phyloP scores from a whole-genome alignment of 1,140 invertebrate species.

The Drosophila triauraria region DNA sequence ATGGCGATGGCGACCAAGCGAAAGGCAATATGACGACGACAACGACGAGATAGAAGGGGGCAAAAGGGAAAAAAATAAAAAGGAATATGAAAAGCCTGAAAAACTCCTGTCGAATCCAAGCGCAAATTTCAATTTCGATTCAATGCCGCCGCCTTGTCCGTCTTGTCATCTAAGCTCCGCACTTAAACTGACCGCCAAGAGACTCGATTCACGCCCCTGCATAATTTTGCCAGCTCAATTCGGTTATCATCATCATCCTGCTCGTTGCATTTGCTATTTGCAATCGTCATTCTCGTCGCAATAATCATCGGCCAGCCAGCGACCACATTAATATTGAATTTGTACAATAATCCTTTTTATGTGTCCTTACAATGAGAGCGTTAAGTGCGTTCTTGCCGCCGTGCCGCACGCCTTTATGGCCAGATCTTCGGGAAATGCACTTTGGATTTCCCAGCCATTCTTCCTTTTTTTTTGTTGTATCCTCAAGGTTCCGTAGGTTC shows the following conservation, averaged over 20 bases:
- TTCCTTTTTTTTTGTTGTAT: background rate
- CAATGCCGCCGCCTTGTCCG: constrained; percentile 17
- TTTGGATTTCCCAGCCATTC: constrained; percentile 11
- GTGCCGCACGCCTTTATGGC: constrained; percentile 60
- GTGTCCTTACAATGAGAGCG: constrained; percentile 72
- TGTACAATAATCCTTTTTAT: constrained; percentile 83
- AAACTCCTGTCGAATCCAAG: constrained; percentile 52
- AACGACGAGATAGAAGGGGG: background rate
- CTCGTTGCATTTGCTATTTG: constrained; percentile 11
- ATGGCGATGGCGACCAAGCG: constrained; percentile 8
- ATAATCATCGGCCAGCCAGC: constrained; percentile 10
- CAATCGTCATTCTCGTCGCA: background rate
- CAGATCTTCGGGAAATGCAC: constrained; percentile 49
- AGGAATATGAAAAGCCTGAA: constrained; percentile 16
- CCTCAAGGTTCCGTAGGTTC: background rate
- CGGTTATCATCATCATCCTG: constrained; percentile 1
- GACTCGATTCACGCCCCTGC: constrained; percentile 77
- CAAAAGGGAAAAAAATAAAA: background rate
- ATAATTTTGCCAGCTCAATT: constrained; percentile 76
- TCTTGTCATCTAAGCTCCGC: constrained; percentile 62
- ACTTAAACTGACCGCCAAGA: constrained; percentile 68
- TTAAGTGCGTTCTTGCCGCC: constrained; percentile 59
- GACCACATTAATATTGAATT: constrained; percentile 78
- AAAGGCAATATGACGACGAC: constrained; percentile 22
- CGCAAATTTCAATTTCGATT: constrained; percentile 66